Conservation (phyloP, 1,140 invertebrate species). For the Ooceraea biroi region DNA sequence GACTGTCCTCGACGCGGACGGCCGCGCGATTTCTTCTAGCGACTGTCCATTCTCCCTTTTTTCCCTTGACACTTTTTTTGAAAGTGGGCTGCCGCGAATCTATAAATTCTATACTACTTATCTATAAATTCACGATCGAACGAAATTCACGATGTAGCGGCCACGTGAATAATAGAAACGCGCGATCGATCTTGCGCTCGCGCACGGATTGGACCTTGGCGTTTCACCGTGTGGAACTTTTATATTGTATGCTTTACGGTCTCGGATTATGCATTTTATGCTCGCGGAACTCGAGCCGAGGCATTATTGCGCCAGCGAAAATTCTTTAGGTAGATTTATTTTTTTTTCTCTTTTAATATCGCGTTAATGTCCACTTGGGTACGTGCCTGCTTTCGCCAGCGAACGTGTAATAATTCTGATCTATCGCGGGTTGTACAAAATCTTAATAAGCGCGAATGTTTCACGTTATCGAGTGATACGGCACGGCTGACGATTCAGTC, state of each 20-base stretch:
- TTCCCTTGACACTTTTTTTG: neutral
- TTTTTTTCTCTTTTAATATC: neutral
- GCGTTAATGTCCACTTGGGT: neutral
- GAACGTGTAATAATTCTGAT: neutral
- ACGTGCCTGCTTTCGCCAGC: neutral
- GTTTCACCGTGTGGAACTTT: too few relatives aligned
- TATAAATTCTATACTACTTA: too few relatives aligned
- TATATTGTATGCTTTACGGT: too few relatives aligned
- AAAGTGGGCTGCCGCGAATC: neutral
- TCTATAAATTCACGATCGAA: neutral
- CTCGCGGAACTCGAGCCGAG: too few relatives aligned
- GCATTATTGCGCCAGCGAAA: neutral
- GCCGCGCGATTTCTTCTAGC: constrained; percentile 27
- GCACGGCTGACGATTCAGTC: constrained; percentile 2
- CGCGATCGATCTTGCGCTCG: too few relatives aligned
- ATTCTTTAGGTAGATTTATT: neutral
- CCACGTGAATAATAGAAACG: too few relatives aligned
- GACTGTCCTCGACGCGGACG: constrained; percentile 23
- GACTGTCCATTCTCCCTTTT: neutral
- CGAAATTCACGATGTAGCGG: too few relatives aligned
- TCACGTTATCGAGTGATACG: neutral
- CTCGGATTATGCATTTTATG: too few relatives aligned
- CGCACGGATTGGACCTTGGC: too few relatives aligned
- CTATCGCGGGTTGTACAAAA: neutral
- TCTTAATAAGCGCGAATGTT: neutral